These are phyloP conservation scores for Tauraco hartlaubi DNA, from an alignment of 2,797 vertebrate genomes.

Conservation along the genomic window DNA sequence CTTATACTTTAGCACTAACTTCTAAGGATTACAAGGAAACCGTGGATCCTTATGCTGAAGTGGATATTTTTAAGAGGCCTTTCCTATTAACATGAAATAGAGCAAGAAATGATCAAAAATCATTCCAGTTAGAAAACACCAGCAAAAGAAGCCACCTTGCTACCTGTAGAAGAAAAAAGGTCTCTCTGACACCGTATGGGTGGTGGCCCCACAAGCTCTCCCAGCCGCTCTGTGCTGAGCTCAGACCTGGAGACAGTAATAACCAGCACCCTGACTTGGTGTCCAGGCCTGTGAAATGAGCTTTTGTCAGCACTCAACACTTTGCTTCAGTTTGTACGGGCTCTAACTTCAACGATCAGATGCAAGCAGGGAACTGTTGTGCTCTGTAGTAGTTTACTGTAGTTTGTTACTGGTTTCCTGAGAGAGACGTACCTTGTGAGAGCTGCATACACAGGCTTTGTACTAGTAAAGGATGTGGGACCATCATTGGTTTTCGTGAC, in stretches of 20 bases:
- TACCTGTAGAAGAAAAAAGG: neutral
- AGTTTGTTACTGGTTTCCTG: neutral
- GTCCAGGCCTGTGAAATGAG: neutral
- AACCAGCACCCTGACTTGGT: accelerated
- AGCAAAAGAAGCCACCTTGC: neutral
- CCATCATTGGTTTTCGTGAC: neutral
- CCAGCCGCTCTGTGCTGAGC: neutral
- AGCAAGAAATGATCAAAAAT: neutral
- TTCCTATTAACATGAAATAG: neutral
- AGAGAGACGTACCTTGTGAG: neutral
- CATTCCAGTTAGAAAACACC: neutral
- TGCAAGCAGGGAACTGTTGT: neutral
- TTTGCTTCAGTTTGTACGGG: neutral
- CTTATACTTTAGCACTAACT: neutral
- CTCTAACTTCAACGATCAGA: neutral
- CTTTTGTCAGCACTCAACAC: neutral
- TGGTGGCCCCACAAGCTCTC: neutral
- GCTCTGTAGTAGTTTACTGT: neutral
- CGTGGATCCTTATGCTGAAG: neutral
- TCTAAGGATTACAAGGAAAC: neutral
- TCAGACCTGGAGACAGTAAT: neutral
- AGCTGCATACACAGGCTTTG: neutral
- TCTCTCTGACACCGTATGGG: neutral
- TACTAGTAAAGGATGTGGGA: neutral
- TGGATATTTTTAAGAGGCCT: neutral